Conservation (phyloP, 2,113 vertebrate genomes). For the Epinephelus moara region DNA sequence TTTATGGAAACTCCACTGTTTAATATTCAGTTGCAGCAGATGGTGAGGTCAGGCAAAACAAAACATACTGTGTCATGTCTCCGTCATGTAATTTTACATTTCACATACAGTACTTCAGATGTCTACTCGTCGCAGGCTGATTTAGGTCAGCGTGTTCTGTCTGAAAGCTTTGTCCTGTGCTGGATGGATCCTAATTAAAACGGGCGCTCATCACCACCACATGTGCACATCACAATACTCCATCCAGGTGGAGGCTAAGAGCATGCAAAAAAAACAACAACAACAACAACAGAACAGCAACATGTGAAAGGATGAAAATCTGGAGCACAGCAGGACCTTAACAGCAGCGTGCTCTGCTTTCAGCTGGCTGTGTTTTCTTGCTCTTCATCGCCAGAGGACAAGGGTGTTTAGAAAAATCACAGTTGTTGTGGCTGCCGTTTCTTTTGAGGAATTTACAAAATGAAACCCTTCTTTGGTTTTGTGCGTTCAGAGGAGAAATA, state of each 20-base stretch:
- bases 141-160: constrained; percentile 39
- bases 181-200: constrained; percentile 42
- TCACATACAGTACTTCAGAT: not conserved
- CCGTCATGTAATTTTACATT: not conserved
- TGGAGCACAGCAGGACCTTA: constrained; percentile 41
- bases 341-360: constrained; percentile 5
- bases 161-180: not conserved
- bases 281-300: not conserved
- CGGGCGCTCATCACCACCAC: constrained; percentile 1
- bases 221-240: constrained; percentile 31
- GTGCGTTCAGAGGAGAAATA: not conserved
- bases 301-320: constrained; percentile 30
- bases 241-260: constrained; percentile 25
- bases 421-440: not conserved
- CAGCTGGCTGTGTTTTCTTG: not conserved
- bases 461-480: not conserved
- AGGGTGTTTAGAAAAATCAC: not conserved
- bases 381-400: constrained; percentile 19
- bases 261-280: not conserved
- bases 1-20: not conserved
- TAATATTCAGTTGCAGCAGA: constrained; percentile 32
- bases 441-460: constrained; percentile 27
- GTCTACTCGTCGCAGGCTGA: not conserved
- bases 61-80: not conserved
- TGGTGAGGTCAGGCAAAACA: constrained; percentile 8